Percentiles rank a stretch among this genome's conserved stretches.
Evolutionary conservation across 1,140 invertebrate species (phyloP).

Genomic region (Leptestheria dahalacensis): DNA sequence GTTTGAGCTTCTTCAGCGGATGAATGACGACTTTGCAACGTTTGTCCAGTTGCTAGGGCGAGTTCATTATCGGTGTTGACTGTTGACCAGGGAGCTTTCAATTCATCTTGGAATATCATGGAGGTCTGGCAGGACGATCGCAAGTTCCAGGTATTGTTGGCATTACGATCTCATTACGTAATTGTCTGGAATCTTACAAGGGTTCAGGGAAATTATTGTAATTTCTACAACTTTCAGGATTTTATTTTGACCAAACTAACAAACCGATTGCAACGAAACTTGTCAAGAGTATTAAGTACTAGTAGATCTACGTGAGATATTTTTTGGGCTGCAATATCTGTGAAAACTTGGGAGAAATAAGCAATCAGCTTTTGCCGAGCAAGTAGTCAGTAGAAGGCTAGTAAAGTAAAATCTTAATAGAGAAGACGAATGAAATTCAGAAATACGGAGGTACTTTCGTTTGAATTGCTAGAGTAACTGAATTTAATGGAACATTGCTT

Average conservation of each 20-base stretch:
- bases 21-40: too few species aligned
- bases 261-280: too few species aligned
- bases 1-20: too few species aligned
- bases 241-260: too few species aligned
- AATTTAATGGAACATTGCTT: background rate
- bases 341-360: too few species aligned
- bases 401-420: too few species aligned
- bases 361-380: too few species aligned
- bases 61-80: background rate
- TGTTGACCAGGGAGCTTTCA: background rate
- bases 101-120: background rate
- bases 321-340: too few species aligned
- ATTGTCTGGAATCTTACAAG: background rate
- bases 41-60: background rate
- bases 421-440: too few species aligned
- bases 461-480: background rate
- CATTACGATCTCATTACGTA: background rate
- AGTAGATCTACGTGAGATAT: too few species aligned
- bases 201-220: background rate
- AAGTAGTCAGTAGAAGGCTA: too few species aligned
- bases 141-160: background rate
- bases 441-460: background rate
- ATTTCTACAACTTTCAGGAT: background rate
- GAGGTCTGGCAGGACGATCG: background rate
- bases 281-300: too few species aligned